Conservation (phyloP, 23 tunicate genomes). For the Aplidium turbinatum region DNA sequence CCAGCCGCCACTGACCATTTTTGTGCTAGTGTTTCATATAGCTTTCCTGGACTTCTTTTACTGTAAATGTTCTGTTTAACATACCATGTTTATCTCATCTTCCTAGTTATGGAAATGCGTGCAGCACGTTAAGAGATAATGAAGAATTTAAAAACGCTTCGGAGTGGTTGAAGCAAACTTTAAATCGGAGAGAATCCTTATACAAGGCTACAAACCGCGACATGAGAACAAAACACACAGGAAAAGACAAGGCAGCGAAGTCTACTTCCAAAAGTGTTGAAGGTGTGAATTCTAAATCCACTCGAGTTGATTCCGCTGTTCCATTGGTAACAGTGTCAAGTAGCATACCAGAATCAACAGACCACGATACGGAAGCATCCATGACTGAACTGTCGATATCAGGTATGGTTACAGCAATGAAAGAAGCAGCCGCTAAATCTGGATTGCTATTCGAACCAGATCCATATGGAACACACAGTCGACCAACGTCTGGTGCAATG, state of each 20-base stretch:
- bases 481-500: slow-evolving; percentile 72
- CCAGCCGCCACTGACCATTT: too few relatives aligned
- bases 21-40: too few relatives aligned
- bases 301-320: slow-evolving; percentile 8
- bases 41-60: too few relatives aligned
- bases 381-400: slow-evolving; percentile 4
- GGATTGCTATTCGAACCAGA: slow-evolving; percentile 67
- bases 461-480: slow-evolving; percentile 44
- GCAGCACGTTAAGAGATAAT: slow-evolving; percentile 66
- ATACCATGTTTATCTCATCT: too few relatives aligned
- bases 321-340: slow-evolving; percentile 37
- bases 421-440: slow-evolving; percentile 41
- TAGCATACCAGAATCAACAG: slow-evolving; percentile 11
- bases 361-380: slow-evolving; percentile 3
- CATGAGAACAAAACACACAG: neutral
- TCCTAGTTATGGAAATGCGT: slow-evolving; percentile 72
- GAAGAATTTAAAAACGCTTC: slow-evolving; percentile 67
- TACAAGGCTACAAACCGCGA: too few relatives aligned
- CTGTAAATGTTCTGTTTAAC: too few relatives aligned
- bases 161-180: slow-evolving; percentile 71
- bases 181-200: neutral
- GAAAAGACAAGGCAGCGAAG: neutral
- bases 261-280: slow-evolving; percentile 13
- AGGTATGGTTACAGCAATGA: slow-evolving; percentile 30
- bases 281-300: neutral